phyloP scores from a whole-genome alignment of 2,113 vertebrate species.

The Pica pica region DNA sequence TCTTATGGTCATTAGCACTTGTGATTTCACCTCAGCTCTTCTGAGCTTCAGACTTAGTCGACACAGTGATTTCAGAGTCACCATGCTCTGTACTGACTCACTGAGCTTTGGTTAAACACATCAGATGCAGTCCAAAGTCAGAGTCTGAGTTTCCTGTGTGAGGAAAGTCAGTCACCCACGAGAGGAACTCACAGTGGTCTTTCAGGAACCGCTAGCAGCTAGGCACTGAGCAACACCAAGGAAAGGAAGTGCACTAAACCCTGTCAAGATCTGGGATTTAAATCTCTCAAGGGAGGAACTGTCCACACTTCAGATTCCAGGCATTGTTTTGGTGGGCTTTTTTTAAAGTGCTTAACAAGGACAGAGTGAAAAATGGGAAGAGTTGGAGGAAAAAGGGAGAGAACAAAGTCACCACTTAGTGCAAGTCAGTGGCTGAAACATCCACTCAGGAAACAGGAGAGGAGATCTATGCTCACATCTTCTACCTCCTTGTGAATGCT shows the following conservation, averaged over 20 bases:
- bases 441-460: not conserved
- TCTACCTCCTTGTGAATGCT: not conserved
- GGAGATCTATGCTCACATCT: not conserved
- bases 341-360: not conserved
- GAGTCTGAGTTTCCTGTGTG: not conserved
- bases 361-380: not conserved
- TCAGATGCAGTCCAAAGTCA: not conserved
- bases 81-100: not conserved
- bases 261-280: not conserved
- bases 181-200: not conserved
- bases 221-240: not conserved
- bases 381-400: not conserved
- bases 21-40: not conserved
- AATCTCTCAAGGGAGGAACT: not conserved
- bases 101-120: not conserved
- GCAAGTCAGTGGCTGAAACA: not conserved
- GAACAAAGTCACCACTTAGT: not conserved
- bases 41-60: not conserved
- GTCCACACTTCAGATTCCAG: not conserved
- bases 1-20: not conserved
- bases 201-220: not conserved
- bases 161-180: accelerated
- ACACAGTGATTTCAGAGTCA: not conserved
- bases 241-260: not conserved
- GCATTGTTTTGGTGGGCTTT: not conserved